Evolutionary conservation across 2,888 invertebrate genomes (phyloP).

Genomic region (Aporophyla nigra): DNA sequence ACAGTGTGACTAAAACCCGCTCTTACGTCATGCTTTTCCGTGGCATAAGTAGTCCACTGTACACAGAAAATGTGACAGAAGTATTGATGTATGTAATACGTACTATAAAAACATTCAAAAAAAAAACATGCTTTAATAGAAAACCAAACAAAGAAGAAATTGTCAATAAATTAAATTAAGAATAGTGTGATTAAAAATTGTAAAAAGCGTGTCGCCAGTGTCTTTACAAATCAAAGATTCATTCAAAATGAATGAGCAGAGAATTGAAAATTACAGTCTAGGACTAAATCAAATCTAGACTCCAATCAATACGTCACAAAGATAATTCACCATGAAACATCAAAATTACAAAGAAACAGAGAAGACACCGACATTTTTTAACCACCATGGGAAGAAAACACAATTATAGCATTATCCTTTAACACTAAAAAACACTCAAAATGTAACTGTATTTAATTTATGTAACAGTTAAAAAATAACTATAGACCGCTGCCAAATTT

Average conservation of each 20-base stretch:
- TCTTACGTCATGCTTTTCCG: too few species aligned
- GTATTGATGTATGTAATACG: too few species aligned
- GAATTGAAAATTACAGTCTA: slow-evolving; percentile 3
- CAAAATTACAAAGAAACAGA: slow-evolving; percentile 39
- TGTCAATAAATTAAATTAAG: too few species aligned
- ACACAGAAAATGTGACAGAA: too few species aligned
- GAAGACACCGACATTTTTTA: slow-evolving; percentile 13
- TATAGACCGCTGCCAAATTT: slow-evolving; percentile 62
- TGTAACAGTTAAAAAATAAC: slow-evolving; percentile 62
- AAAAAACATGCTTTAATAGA: too few species aligned
- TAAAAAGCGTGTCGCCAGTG: too few species aligned
- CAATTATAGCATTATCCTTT: slow-evolving; percentile 24
- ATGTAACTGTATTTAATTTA: slow-evolving; percentile 61
- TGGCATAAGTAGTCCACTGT: too few species aligned
- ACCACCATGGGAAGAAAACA: slow-evolving; percentile 43
- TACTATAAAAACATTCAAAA: too few species aligned
- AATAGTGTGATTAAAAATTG: too few species aligned
- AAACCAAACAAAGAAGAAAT: too few species aligned
- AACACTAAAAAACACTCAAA: slow-evolving; percentile 32
- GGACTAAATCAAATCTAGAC: slow-evolving; percentile 3
- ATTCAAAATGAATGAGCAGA: background rate
- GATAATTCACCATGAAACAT: slow-evolving; percentile 33
- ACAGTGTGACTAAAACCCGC: too few species aligned
- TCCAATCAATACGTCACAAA: slow-evolving; percentile 14
- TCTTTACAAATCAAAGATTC: background rate